These are phyloP conservation scores for Conus betulinus DNA, from an alignment of 1,140 invertebrate genomes.

Conservation along the genomic window DNA sequence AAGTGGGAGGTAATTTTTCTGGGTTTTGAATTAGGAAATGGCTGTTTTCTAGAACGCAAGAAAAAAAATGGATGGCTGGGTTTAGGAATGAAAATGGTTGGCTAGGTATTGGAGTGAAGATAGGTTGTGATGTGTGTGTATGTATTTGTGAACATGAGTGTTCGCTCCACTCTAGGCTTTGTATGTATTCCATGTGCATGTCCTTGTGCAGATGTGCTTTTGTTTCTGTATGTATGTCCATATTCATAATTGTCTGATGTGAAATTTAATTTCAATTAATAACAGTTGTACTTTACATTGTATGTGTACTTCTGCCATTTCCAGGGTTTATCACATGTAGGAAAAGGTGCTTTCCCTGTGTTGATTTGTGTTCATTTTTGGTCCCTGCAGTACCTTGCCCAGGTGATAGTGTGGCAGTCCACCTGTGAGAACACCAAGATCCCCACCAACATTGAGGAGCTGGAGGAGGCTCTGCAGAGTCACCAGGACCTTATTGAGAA, in stretches of 20 bases:
- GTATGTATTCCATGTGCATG: not conserved
- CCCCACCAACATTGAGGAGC: slow-evolving; percentile 89
- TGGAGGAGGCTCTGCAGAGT: slow-evolving; percentile 93
- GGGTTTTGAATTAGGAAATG: too few relatives aligned
- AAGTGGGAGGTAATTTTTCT: too few relatives aligned
- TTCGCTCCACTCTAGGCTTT: not conserved
- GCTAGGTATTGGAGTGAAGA: too few relatives aligned
- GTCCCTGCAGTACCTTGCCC: slow-evolving; percentile 88
- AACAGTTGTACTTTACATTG: too few relatives aligned
- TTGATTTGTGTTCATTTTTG: too few relatives aligned
- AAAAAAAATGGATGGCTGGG: too few relatives aligned
- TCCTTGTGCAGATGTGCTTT: not conserved
- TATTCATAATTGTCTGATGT: not conserved
- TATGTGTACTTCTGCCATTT: too few relatives aligned
- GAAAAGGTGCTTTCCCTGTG: too few relatives aligned
- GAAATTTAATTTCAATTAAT: too few relatives aligned
- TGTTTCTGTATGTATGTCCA: not conserved
- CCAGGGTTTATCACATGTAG: too few relatives aligned
- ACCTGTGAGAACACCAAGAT: slow-evolving; percentile 88
- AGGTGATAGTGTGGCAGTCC: slow-evolving; percentile 91
- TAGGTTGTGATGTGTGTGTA: not conserved
- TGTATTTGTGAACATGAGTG: not conserved
- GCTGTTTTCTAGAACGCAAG: too few relatives aligned
- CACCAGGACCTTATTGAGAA: slow-evolving; percentile 96
- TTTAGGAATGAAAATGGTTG: too few relatives aligned